Conservation (phyloP, 2,797 vertebrate species). For the Sebastes diaconus region DNA sequence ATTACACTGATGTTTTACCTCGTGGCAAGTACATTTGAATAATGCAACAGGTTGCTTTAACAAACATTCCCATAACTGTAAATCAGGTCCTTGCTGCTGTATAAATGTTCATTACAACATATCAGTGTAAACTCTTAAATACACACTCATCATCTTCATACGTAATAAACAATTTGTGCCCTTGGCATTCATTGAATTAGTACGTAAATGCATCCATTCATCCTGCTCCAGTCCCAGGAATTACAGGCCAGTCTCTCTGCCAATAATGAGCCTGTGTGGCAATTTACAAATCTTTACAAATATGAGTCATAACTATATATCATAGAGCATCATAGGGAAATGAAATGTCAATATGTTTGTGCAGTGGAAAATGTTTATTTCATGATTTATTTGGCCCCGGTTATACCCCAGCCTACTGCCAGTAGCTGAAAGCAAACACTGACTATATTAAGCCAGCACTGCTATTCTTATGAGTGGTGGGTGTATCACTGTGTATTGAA, state of each 20-base stretch:
- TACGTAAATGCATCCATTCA: constrained; percentile 12
- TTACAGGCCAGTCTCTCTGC: constrained; percentile 86
- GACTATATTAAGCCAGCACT: background rate
- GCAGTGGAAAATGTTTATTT: background rate
- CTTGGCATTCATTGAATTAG: background rate
- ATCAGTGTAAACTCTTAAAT: background rate
- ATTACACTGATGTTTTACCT: background rate
- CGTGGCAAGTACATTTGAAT: background rate
- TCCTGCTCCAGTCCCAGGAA: constrained; percentile 84
- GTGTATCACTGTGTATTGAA: background rate
- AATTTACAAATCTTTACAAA: constrained; percentile 22
- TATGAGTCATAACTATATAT: background rate
- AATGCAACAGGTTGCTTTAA: background rate
- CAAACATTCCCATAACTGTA: background rate
- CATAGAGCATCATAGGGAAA: background rate
- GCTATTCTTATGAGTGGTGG: background rate
- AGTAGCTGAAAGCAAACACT: constrained; percentile 11
- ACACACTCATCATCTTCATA: background rate
- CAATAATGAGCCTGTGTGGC: constrained; percentile 89
- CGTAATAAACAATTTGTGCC: background rate
- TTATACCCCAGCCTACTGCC: background rate
- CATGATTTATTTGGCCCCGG: background rate
- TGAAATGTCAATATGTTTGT: background rate
- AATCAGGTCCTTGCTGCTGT: background rate
- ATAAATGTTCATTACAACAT: background rate